phyloP scores from a whole-genome alignment of 1,140 invertebrate genomes.

The Drosophila nigrodunni region DNA sequence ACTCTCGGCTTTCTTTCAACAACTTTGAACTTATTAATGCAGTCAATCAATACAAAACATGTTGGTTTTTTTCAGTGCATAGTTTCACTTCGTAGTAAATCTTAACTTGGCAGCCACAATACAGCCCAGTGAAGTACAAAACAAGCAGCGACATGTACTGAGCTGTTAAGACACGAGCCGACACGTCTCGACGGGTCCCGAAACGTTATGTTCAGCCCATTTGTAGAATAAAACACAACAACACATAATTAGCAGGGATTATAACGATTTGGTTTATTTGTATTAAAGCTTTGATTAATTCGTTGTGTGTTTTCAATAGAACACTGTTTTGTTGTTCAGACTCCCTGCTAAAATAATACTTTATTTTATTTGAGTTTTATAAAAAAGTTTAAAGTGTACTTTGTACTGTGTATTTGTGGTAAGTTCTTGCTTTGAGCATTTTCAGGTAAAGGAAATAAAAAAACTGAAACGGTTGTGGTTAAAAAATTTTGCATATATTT shows the following conservation, averaged over 20 bases:
- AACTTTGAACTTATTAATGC: too few relatives aligned
- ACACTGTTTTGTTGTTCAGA: not conserved
- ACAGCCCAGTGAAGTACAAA: too few relatives aligned
- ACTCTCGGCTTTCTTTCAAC: too few relatives aligned
- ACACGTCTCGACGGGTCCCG: too few relatives aligned
- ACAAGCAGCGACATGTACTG: too few relatives aligned
- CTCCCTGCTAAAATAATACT: constrained; percentile 2
- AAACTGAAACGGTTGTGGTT: not conserved
- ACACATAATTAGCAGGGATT: constrained; percentile 6
- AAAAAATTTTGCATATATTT: constrained; percentile 20
- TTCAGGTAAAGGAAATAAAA: not conserved
- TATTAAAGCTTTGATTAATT: constrained; percentile 8
- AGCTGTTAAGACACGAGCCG: too few relatives aligned
- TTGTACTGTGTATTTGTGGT: constrained; percentile 5
- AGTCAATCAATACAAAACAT: too few relatives aligned
- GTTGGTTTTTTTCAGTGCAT: too few relatives aligned
- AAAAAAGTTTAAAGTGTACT: constrained; percentile 11
- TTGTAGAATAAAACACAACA: not conserved
- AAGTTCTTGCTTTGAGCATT: constrained; percentile 5
- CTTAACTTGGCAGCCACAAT: too few relatives aligned
- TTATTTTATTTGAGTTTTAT: not conserved
- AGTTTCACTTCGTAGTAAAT: too few relatives aligned
- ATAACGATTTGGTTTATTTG: not conserved
- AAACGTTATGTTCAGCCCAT: too few relatives aligned
- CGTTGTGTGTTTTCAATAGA: not conserved